Evolutionary conservation across 1,140 invertebrate species (phyloP).

Genomic region (Drosophila azteca): DNA sequence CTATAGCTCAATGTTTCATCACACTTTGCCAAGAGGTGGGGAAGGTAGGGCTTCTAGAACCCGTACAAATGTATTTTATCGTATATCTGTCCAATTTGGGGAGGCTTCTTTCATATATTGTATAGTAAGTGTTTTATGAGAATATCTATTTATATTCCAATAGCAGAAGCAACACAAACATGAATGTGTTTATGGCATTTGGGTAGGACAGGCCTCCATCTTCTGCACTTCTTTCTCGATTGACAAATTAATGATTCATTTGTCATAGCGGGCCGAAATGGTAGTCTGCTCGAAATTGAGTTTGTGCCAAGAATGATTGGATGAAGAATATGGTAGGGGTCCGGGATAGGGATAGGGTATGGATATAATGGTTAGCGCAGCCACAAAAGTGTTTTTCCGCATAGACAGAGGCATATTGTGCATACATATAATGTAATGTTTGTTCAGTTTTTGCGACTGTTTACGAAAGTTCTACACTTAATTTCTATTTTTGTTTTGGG

Average conservation of each 20-base stretch:
- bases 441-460: conserved; percentile 42
- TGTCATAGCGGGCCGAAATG: conserved; percentile 27
- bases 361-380: conserved; percentile 17
- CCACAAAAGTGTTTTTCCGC: conserved; percentile 33
- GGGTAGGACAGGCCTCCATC: conserved; percentile 43
- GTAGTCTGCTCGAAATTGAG: conserved; percentile 39
- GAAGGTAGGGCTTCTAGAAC: too few species aligned
- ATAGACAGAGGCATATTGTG: conserved; percentile 20
- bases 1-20: too few species aligned
- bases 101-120: conserved; percentile 2
- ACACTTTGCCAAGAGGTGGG: too few species aligned
- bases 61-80: too few species aligned
- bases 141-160: conserved; percentile 21
- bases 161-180: not conserved
- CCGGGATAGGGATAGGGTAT: not conserved
- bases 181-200: conserved; percentile 15
- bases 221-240: conserved; percentile 9
- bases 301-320: conserved; percentile 45
- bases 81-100: conserved; percentile 27
- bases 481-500: conserved; percentile 37
- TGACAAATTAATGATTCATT: conserved; percentile 51
- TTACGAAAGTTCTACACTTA: conserved; percentile 36
- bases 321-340: not conserved
- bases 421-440: conserved; percentile 38
- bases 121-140: conserved; percentile 15